A percentile compares a stretch with the other conserved stretches of the same genome.
Evolutionary conservation across 2,113 vertebrate genomes (phyloP).

Genomic region (Cephalopterus ornatus): DNA sequence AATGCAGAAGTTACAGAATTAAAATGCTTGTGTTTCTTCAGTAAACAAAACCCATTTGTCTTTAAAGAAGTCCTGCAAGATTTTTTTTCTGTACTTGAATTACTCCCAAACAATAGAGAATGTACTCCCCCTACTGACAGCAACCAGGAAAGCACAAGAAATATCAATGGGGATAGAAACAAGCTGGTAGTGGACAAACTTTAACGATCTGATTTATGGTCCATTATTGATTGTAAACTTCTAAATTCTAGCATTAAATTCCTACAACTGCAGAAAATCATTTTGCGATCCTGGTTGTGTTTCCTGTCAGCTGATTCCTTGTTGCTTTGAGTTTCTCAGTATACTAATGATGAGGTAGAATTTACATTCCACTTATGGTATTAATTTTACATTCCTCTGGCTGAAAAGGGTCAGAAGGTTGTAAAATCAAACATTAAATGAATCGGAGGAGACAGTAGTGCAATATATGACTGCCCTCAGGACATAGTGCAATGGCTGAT

Average conservation of each 20-base stretch:
- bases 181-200: slow-evolving; percentile 65
- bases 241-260: slow-evolving; percentile 79
- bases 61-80: slow-evolving; percentile 6
- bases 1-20: not conserved
- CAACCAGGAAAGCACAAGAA: slow-evolving; percentile 73
- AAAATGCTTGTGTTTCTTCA: not conserved
- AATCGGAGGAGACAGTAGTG: slow-evolving; percentile 83
- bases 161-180: slow-evolving; percentile 56
- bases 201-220: slow-evolving; percentile 75
- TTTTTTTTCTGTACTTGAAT: not conserved
- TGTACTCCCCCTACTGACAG: slow-evolving; percentile 93
- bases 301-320: slow-evolving; percentile 75
- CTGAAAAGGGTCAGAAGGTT: slow-evolving; percentile 82
- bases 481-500: slow-evolving; percentile 79
- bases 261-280: slow-evolving; percentile 73
- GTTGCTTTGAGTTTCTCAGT: slow-evolving; percentile 67
- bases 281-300: slow-evolving; percentile 64
- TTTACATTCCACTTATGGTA: slow-evolving; percentile 84
- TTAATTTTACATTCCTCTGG: slow-evolving; percentile 85
- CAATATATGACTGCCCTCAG: slow-evolving; percentile 82
- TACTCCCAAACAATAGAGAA: slow-evolving; percentile 83
- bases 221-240: slow-evolving; percentile 78
- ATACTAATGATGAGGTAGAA: slow-evolving; percentile 78
- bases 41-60: not conserved
- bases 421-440: slow-evolving; percentile 85